Evolutionary conservation across 2,888 invertebrate species (phyloP), one percentile per base, ranked within the genome.

Genomic region (Coenonympha glycerion): DNA sequence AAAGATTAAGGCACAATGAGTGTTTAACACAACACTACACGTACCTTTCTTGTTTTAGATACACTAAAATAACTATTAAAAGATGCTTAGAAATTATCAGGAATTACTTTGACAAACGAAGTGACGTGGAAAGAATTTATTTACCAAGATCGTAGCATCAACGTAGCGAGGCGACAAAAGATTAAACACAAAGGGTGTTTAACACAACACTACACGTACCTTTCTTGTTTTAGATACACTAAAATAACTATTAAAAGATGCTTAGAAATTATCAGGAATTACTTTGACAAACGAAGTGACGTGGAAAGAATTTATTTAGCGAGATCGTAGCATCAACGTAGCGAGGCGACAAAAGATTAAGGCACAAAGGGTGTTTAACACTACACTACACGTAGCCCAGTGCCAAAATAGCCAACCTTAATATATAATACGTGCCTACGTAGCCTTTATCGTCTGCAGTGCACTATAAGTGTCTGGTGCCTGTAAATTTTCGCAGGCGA

Each of bases 401-500:
- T 59, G 59, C 62, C 58, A 61, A 63, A 66, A 68, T 64, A 62
- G 59, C 48, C 54, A 39, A 47, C 61, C 61, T 61, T 61, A 61
- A 56, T 59, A 59, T 60, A 59, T 63, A 65, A 67, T 65, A 70
- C 63, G 64, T 61, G 39, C 15, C 39, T 39, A 62, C 65, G 60
- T 60, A 62, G 66, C 71, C 69, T 74, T 69, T 68, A 73, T 73
- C 69, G 69, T 74, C 71, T 68, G 69, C 68, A 69, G 64, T 63
- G 66, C 66, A 68, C 73, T 76, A 73, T 77, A 80, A 78, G 80
- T 78, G 80, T 77, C 78, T 77, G 69, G 72, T 62, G 76, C 73
- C 78, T 78, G 82, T 85, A 85, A 86, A 86, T 86, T 87, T 87
- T 86, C 83, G 79, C 71, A 75, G 73, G 76, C 84, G 83, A 85